Percentiles rank a stretch among this genome's conserved stretches.
These are phyloP conservation scores for Amorpha juglandis DNA, from an alignment of 2,888 invertebrate genomes.

Conservation along the genomic window DNA sequence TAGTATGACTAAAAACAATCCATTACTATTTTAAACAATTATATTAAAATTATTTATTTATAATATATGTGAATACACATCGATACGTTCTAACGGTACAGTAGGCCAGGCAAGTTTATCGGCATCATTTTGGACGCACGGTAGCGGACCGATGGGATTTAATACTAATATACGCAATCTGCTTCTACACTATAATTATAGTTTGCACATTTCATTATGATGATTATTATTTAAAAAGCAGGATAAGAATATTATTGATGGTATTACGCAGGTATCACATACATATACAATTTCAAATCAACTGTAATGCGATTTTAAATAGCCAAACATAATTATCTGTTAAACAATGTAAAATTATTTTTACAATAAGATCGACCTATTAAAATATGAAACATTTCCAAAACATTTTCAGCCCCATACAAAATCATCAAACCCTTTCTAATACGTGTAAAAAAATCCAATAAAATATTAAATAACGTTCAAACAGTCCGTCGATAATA, in stretches of 20 bases:
- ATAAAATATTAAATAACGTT: constrained; percentile 58
- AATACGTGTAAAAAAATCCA: constrained; percentile 37
- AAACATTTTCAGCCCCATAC: background rate
- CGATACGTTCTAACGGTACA: constrained; percentile 42
- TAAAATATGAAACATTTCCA: background rate
- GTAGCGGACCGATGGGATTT: constrained; percentile 44
- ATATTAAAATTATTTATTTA: too few relatives aligned
- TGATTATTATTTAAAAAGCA: background rate
- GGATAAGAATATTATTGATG: background rate
- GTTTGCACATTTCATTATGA: constrained; percentile 20
- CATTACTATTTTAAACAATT: too few relatives aligned
- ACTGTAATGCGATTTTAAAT: too few relatives aligned
- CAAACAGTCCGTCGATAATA: constrained; percentile 54
- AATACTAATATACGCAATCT: constrained; percentile 55
- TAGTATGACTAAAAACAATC: too few relatives aligned
- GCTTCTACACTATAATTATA: constrained; percentile 25
- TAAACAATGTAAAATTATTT: too few relatives aligned
- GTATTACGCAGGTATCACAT: background rate
- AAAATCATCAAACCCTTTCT: background rate
- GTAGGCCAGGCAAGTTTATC: constrained; percentile 32
- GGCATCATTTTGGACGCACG: constrained; percentile 37
- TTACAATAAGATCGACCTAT: background rate
- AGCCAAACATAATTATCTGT: too few relatives aligned
- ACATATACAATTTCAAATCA: too few relatives aligned
- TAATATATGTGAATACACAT: background rate